phyloP scores from a whole-genome alignment of 2,113 vertebrate species.

The Scomber japonicus region DNA sequence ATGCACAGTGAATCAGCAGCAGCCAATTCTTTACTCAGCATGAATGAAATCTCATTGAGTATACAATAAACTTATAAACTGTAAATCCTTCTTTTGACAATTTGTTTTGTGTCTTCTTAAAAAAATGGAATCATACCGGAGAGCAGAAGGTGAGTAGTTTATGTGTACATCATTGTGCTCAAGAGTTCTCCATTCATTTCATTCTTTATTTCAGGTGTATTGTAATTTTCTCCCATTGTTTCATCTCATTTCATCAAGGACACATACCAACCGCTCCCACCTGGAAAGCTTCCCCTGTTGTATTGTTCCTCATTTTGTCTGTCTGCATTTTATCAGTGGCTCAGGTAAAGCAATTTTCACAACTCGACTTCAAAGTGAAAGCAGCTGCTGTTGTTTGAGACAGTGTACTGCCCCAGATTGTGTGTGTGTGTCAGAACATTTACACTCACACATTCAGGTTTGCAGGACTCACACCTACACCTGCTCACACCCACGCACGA shows the following conservation, averaged over 20 bases:
- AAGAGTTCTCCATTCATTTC: slow-evolving; percentile 36
- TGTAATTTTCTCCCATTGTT: slow-evolving; percentile 57
- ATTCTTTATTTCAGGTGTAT: slow-evolving; percentile 38
- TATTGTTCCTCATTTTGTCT: slow-evolving; percentile 57
- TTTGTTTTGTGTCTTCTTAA: slow-evolving; percentile 1
- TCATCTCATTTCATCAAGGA: slow-evolving; percentile 59
- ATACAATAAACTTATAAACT: not conserved
- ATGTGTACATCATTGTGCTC: slow-evolving; percentile 5
- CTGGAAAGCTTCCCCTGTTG: slow-evolving; percentile 35
- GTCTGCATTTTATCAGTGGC: slow-evolving; percentile 49
- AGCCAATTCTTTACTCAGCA: slow-evolving; percentile 13
- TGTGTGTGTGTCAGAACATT: slow-evolving; percentile 46
- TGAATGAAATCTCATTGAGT: slow-evolving; percentile 13
- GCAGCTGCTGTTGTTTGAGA: slow-evolving; percentile 63
- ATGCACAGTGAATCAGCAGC: slow-evolving; percentile 15
- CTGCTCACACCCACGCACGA: slow-evolving; percentile 1
- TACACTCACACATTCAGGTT: slow-evolving; percentile 8
- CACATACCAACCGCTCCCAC: slow-evolving; percentile 38
- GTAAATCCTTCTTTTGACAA: slow-evolving; percentile 11
- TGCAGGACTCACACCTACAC: slow-evolving; percentile 42
- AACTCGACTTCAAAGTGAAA: slow-evolving; percentile 60
- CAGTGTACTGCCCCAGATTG: slow-evolving; percentile 29
- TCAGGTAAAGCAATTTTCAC: slow-evolving; percentile 66
- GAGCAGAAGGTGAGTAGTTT: slow-evolving; percentile 77
- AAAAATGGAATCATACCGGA: slow-evolving; percentile 41